A percentile compares a stretch with the other conserved stretches of the same genome.
Evolutionary conservation across 2,797 vertebrate genomes (phyloP).

Genomic region (Mormyrops boulengeri): DNA sequence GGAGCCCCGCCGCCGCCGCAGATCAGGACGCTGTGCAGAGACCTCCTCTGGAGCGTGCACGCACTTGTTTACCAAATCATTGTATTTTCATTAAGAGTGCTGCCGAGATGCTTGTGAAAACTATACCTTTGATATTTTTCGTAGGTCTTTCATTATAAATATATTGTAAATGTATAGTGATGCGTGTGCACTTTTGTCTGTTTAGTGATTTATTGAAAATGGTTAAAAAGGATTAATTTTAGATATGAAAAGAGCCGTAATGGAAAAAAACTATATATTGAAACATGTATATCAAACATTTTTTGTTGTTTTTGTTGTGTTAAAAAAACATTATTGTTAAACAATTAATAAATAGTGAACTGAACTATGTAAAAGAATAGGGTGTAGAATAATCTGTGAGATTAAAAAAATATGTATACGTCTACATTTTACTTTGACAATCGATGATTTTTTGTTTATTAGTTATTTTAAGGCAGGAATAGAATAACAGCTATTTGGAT

Average conservation of each 20-base stretch:
- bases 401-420: not conserved
- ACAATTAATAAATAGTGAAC: not conserved
- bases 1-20: conserved; percentile 43
- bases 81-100: conserved; percentile 31
- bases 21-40: conserved; percentile 36
- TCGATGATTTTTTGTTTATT: not conserved
- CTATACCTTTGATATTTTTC: not conserved
- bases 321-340: not conserved
- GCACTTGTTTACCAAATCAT: conserved; percentile 25
- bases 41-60: conserved; percentile 21
- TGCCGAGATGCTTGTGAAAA: not conserved
- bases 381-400: not conserved
- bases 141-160: not conserved
- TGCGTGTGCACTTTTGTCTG: not conserved
- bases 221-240: not conserved
- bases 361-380: not conserved
- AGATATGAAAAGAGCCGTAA: not conserved
- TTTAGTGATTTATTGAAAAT: not conserved
- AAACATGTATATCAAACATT: not conserved
- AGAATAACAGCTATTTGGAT: not conserved
- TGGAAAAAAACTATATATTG: not conserved
- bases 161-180: not conserved
- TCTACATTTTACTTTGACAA: not conserved
- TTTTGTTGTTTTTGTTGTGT: not conserved
- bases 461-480: not conserved